phyloP scores from a whole-genome alignment of 2,888 invertebrate species.

The Drosophila rubida region DNA sequence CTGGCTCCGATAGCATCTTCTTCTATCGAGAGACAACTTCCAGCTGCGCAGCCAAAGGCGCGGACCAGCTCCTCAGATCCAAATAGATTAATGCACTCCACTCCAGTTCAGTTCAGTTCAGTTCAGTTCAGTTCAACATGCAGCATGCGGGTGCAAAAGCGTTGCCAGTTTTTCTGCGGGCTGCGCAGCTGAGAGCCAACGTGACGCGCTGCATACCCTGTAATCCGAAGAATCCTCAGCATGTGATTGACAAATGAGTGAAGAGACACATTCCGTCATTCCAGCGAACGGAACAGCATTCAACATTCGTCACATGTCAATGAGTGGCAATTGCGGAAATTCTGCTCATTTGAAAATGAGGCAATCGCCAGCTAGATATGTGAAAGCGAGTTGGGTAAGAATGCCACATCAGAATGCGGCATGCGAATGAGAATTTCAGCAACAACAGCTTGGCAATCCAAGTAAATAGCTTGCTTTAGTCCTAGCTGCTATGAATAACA shows the following conservation, averaged over 20 bases:
- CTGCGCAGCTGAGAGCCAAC: conserved; percentile 3
- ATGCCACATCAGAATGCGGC: too few species aligned
- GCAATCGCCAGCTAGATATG: conserved; percentile 7
- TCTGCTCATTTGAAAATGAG: not conserved
- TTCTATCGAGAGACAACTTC: conserved; percentile 5
- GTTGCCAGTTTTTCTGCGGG: conserved; percentile 43
- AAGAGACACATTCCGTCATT: not conserved
- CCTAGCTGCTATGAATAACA: too few species aligned
- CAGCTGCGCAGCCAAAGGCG: conserved; percentile 23
- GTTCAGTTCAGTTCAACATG: conserved; percentile 1
- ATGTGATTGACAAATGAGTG: conserved; percentile 33
- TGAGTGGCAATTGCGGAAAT: conserved; percentile 39
- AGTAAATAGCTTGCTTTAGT: too few species aligned
- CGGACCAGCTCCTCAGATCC: conserved; percentile 19
- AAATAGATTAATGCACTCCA: conserved; percentile 25
- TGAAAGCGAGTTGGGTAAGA: not conserved
- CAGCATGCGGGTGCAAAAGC: conserved; percentile 46
- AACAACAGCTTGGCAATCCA: too few species aligned
- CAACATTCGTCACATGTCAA: conserved; percentile 19
- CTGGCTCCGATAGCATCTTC: conserved; percentile 3
- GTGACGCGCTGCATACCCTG: conserved; percentile 28
- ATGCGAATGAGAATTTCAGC: too few species aligned
- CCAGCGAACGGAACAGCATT: not conserved
- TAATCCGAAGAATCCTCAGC: not conserved
- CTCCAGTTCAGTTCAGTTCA: not conserved